phyloP scores from a whole-genome alignment of 1,140 invertebrate genomes.

The Eueides isabella region DNA sequence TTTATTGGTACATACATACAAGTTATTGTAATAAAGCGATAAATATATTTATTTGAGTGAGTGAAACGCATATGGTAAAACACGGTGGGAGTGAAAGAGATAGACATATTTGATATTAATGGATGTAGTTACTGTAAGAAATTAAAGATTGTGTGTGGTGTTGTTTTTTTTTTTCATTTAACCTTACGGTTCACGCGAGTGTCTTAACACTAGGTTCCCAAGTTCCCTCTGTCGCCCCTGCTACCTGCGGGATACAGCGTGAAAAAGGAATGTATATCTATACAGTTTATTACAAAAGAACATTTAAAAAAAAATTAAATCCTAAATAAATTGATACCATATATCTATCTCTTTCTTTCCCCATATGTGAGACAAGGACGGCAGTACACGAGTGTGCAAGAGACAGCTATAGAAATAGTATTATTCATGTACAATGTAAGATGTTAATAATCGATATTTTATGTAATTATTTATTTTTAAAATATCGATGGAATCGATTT shows the following conservation, averaged over 20 bases:
- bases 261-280: too few relatives aligned
- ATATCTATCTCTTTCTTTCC: not conserved
- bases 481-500: not conserved
- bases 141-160: too few relatives aligned
- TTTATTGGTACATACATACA: not conserved
- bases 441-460: not conserved
- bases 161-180: too few relatives aligned
- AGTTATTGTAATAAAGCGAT: not conserved
- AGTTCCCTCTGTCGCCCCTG: too few relatives aligned
- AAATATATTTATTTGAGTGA: not conserved
- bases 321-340: not conserved
- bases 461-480: not conserved
- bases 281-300: too few relatives aligned
- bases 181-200: too few relatives aligned
- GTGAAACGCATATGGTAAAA: not conserved
- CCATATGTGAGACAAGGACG: not conserved
- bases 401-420: not conserved
- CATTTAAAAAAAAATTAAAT: too few relatives aligned
- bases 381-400: not conserved
- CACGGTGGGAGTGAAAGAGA: not conserved
- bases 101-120: too few relatives aligned
- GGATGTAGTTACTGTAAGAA: too few relatives aligned
- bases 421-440: conserved; percentile 5
- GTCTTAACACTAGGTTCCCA: too few relatives aligned
- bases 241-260: too few relatives aligned